Percentiles rank a stretch among this genome's conserved stretches.
phyloP scores from a whole-genome alignment of 1,140 invertebrate genomes.

The Ectropis grisescens region DNA sequence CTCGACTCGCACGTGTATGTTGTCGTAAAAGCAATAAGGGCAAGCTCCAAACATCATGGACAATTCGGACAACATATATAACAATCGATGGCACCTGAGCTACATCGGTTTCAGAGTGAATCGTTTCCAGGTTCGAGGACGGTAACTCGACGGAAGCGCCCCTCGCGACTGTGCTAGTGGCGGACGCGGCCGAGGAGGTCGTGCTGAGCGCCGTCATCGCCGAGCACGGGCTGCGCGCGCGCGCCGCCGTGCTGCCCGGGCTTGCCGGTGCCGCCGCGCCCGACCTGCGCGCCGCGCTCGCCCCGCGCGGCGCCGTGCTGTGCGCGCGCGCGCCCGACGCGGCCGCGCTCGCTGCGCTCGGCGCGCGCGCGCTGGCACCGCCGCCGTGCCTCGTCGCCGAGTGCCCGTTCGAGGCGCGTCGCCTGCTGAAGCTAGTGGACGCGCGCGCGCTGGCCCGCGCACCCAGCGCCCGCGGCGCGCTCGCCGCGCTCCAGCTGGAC shows the following conservation, averaged over 20 bases:
- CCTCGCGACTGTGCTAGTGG: not conserved
- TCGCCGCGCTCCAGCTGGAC: slow-evolving; percentile 84
- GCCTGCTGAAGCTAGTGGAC: slow-evolving; percentile 29
- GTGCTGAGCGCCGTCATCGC: not conserved
- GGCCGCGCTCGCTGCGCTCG: slow-evolving; percentile 5
- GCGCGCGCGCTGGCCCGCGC: slow-evolving; percentile 39
- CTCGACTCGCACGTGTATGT: no score
- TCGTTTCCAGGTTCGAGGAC: no score
- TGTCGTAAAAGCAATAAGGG: no score
- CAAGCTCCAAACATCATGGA: no score
- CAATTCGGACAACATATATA: no score
- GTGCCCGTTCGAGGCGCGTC: slow-evolving; percentile 35
- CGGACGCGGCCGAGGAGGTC: not conserved
- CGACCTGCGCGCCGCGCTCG: slow-evolving; percentile 27
- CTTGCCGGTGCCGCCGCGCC: not conserved
- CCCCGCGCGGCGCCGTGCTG: no score
- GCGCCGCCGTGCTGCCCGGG: slow-evolving; percentile 1
- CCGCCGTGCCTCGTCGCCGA: slow-evolving; percentile 1
- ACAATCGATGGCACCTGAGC: no score
- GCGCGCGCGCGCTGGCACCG: slow-evolving; percentile 26
- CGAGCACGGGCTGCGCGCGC: not conserved
- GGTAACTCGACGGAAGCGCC: not conserved
- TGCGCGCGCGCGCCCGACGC: slow-evolving; percentile 4
- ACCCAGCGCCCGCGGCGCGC: slow-evolving; percentile 77
- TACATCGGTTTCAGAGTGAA: no score